Base-by-base conservation (phyloP, 1,140 invertebrate species). In the Carposina sasakii region DNA sequence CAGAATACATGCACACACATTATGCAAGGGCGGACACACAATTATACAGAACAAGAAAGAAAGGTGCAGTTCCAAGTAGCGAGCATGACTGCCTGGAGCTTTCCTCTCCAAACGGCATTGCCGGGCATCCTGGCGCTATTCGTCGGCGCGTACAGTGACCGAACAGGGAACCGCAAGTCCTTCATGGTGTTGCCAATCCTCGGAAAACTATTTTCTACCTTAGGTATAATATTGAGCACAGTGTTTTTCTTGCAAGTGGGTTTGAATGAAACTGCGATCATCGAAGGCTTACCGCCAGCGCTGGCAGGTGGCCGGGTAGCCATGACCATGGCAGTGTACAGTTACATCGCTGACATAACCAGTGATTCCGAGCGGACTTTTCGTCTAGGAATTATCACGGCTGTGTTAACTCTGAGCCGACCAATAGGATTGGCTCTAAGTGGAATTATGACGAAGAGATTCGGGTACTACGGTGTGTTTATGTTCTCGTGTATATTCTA, bases 111-210 rank as follows among this genome's bases (percentile, higher is more conserved):
- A 52, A 88, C 88, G 15, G 75, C 88, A 4, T 60, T 89, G 5
- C 88, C 89, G 9, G 83, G 87, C 0, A 57, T 89, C 17, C 65
- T 90, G 33, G 79, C 88, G 3, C 61, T 90, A 21, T 87, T 90
- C 72, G 58, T 91, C 41, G 88, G 91, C 51, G 86, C 88, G 19
- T 88, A 89, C 88, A 89, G 88, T 67, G 89, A 90, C 67, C 72
- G 85, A 24, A 85, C 88, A 12, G 86, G 88, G 17, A 84, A 86
- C 50, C 65, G 90, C 34, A 91, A 91, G 72, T 74, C 88, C 2
- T 88, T 87, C 36, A 88, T 89, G 74, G 55, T 89, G 10, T 45
- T 89, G 5, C 87, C 88, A 3, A 85, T 89, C 10, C 48, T 89
- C 19, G 88, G 88, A 20, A 88, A 90, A 65, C 51, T 86, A 12